Base-by-base conservation (phyloP, 2,113 vertebrate genomes). In the Petromus typicus region DNA sequence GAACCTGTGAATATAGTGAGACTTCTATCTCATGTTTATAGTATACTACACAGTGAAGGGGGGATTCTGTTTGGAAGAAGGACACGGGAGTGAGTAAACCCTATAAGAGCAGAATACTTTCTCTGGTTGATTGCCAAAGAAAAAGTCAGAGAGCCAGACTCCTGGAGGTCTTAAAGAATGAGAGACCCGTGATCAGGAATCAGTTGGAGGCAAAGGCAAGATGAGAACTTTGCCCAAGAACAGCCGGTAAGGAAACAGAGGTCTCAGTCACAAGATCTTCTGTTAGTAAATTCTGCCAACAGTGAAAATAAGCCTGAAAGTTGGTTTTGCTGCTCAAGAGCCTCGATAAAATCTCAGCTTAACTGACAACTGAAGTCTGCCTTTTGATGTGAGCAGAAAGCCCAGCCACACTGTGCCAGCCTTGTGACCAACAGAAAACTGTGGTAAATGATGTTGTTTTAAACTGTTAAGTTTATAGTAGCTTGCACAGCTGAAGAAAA, bases 291-390 rank as follows among this genome's bases (percentile, higher is more conserved):
- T 83, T 56, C 76, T 86, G 20, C 32, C 43, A 48, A 63, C 22
- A 76, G 51, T 81, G 69, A 90, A 34, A 90, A 69, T 79, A 48
- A 90, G 5, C 40, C 79, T 96, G 40, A 18, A 86, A 93, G 37
- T 71, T 7, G 43, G 64, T 87, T 82, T 90, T 69, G 76, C 64
- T 69, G 59, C 17, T 43, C 32, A 78, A 67, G 81, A 78, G 11
- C 18, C 23, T 86, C 43, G 27, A 80, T 57, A 54, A 78, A 71
- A 80, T 76, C 30, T 94, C 59, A 69, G n/a, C 54, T 93, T 18
- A 30, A 13, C 43, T 64, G 64, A 91, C 16, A 84, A 10, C 48
- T 91, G 37, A 85, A 85, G 91, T 95, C 20, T 61, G 2, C 43
- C 20, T 95, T 69, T 5, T 69, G 23, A 45, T 82, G 34, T 20